These are phyloP conservation scores for Empis livida DNA, from an alignment of 2,888 invertebrate species.

Conservation along the genomic window DNA sequence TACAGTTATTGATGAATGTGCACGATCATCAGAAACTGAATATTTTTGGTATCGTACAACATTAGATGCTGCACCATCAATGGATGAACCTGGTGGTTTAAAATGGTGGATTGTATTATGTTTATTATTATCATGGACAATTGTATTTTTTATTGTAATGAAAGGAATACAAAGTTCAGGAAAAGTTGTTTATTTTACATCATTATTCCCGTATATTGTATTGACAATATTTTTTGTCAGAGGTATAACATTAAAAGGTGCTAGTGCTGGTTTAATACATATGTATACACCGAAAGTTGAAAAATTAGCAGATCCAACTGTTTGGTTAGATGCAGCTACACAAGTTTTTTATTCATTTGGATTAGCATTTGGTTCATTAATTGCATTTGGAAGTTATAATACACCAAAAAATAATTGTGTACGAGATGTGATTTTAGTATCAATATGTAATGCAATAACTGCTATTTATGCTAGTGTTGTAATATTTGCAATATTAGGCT, in stretches of 20 bases:
- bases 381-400: constrained; percentile 93
- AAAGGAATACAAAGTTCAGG: constrained; percentile 94
- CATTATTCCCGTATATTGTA: constrained; percentile 87
- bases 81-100: constrained; percentile 71
- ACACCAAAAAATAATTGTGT: constrained; percentile 91
- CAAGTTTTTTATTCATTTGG: constrained; percentile 96
- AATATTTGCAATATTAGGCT: constrained; percentile 89
- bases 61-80: constrained; percentile 73
- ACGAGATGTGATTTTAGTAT: constrained; percentile 78
- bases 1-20: constrained; percentile 58
- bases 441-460: constrained; percentile 83
- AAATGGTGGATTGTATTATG: constrained; percentile 91
- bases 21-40: constrained; percentile 71
- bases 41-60: constrained; percentile 91
- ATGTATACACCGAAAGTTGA: constrained; percentile 91
- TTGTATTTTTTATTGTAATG: constrained; percentile 92
- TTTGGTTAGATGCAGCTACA: constrained; percentile 93
- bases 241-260: constrained; percentile 77
- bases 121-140: constrained; percentile 73
- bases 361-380: constrained; percentile 86
- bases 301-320: constrained; percentile 72
- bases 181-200: constrained; percentile 92
- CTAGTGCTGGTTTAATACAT: constrained; percentile 71
- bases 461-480: constrained; percentile 91
- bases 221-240: constrained; percentile 88